Evolutionary conservation across 2,113 vertebrate species (phyloP).

Genomic region (Toxotes chatareus): DNA sequence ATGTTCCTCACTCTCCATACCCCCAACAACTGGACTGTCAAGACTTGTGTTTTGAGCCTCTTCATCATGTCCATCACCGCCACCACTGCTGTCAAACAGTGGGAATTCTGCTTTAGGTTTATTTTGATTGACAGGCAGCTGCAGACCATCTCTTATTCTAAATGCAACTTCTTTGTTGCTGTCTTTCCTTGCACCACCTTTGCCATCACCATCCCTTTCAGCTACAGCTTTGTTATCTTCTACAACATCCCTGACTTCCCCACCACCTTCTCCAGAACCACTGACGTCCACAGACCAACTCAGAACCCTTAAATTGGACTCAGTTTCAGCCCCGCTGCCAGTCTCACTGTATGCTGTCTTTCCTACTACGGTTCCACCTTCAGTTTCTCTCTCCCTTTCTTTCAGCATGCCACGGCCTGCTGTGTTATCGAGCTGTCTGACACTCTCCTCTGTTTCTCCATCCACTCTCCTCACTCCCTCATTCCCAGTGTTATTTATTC

Average conservation of each 20-base stretch:
- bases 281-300: conserved; percentile 37
- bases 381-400: conserved; percentile 4
- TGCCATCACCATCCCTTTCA: neutral
- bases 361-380: neutral
- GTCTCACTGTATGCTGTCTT: neutral
- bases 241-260: neutral
- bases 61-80: neutral
- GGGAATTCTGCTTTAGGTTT: neutral
- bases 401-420: neutral
- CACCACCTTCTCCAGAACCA: conserved; percentile 57
- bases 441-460: conserved; percentile 5
- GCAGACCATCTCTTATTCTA: neutral
- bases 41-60: neutral
- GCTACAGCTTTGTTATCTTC: neutral
- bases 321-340: conserved; percentile 31
- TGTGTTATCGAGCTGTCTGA: neutral
- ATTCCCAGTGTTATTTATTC: neutral
- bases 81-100: conserved; percentile 1
- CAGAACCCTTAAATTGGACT: neutral
- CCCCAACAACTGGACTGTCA: neutral
- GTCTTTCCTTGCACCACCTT: neutral
- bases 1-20: too few species aligned
- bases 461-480: neutral
- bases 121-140: neutral
- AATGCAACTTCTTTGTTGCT: neutral